Evolutionary conservation across 2,797 vertebrate species (phyloP).

Genomic region (Myripristis jacobus): DNA sequence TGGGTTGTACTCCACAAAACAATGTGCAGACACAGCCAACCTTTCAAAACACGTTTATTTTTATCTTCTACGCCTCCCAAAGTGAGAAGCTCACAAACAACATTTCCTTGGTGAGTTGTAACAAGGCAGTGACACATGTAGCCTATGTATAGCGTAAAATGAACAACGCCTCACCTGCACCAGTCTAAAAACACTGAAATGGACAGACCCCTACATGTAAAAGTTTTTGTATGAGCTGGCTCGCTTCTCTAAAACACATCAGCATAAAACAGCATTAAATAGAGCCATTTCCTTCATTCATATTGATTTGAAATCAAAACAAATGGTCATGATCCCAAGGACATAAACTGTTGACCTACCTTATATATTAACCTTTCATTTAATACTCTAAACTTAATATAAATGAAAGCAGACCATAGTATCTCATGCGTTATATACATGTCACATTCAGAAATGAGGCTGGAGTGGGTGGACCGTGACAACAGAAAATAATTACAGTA

Average conservation of each 20-base stretch:
- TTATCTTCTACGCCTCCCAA: slow-evolving; percentile 68
- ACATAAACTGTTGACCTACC: slow-evolving; percentile 58
- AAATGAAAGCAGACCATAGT: slow-evolving; percentile 77
- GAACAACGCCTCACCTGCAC: slow-evolving; percentile 70
- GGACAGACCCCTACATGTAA: slow-evolving; percentile 69
- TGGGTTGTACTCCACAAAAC: slow-evolving; percentile 32
- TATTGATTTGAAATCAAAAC: slow-evolving; percentile 61
- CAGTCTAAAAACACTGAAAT: slow-evolving; percentile 72
- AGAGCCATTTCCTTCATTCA: slow-evolving; percentile 71
- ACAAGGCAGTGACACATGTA: slow-evolving; percentile 77
- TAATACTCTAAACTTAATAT: slow-evolving; percentile 71
- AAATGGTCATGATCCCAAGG: slow-evolving; percentile 66
- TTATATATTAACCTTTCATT: slow-evolving; percentile 71
- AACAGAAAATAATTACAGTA: slow-evolving; percentile 27
- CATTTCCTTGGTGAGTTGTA: slow-evolving; percentile 77
- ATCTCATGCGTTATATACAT: slow-evolving; percentile 83
- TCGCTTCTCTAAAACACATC: slow-evolving; percentile 72
- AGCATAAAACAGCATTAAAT: slow-evolving; percentile 74
- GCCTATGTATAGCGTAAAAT: slow-evolving; percentile 70
- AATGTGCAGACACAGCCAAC: slow-evolving; percentile 42
- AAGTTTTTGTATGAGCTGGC: slow-evolving; percentile 64
- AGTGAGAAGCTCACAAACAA: slow-evolving; percentile 76
- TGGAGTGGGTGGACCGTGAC: slow-evolving; percentile 31
- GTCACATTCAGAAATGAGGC: slow-evolving; percentile 75
- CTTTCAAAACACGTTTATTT: slow-evolving; percentile 82